Evolutionary conservation across 1,140 invertebrate genomes (phyloP).

Genomic region (Drosophila prosaltans): DNA sequence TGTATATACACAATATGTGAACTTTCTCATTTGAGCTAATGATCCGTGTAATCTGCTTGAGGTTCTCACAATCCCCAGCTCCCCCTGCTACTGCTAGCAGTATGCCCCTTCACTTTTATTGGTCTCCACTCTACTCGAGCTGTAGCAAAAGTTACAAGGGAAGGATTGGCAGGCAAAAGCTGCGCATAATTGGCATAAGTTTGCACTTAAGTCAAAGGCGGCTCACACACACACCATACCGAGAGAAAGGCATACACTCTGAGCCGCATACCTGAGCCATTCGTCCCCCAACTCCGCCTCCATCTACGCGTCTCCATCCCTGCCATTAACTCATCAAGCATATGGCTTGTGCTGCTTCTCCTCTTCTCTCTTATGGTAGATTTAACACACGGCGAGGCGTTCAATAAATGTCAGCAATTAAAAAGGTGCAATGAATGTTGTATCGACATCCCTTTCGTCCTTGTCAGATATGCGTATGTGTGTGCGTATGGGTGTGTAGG

Average conservation of each 20-base stretch:
- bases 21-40: conserved; percentile 80
- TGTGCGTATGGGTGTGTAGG: conserved; percentile 1
- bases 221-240: conserved; percentile 13
- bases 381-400: conserved; percentile 62
- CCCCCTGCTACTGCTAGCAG: not conserved
- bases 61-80: conserved; percentile 20
- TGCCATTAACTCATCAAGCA: not conserved
- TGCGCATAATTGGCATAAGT: conserved; percentile 77
- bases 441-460: conserved; percentile 31
- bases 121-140: not conserved
- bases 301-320: not conserved
- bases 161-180: conserved; percentile 55
- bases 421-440: conserved; percentile 72
- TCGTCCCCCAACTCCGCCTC: not conserved
- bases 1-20: conserved; percentile 55
- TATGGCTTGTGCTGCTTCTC: conserved; percentile 17
- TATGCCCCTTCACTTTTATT: conserved; percentile 4
- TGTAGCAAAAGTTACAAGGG: conserved; percentile 8
- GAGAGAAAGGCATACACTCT: too few relatives aligned
- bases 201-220: conserved; percentile 75
- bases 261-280: conserved; percentile 11
- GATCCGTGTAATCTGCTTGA: conserved; percentile 75
- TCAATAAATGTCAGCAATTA: conserved; percentile 81
- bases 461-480: conserved; percentile 28
- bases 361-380: conserved; percentile 60